Conservation (phyloP, 2,888 invertebrate species). For the Amiota minor region DNA sequence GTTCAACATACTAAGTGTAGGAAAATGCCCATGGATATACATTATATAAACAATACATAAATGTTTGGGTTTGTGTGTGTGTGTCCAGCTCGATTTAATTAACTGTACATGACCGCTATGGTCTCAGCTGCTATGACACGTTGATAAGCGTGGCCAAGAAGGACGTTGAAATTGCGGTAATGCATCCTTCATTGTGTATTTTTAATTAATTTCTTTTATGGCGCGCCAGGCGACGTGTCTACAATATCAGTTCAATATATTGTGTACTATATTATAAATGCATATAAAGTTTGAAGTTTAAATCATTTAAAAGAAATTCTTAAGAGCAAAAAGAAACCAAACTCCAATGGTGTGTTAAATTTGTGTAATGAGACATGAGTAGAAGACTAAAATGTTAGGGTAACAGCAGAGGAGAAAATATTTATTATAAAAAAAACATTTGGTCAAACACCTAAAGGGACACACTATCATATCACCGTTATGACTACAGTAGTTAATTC, state of each 20-base stretch:
- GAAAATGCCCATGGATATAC: neutral
- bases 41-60: neutral
- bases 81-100: conserved; percentile 59
- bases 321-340: neutral
- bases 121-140: conserved; percentile 31
- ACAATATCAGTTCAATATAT: no score
- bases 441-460: neutral
- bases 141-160: neutral
- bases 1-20: neutral
- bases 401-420: no score
- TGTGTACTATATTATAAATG: no score
- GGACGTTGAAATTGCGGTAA: conserved; percentile 1
- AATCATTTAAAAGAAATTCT: neutral
- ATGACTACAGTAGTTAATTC: conserved; percentile 53
- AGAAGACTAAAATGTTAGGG: no score
- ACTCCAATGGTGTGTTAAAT: neutral
- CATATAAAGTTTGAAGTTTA: neutral
- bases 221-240: neutral
- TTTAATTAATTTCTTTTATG: conserved; percentile 12
- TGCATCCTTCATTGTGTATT: neutral
- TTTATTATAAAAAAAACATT: no score
- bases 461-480: no score
- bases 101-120: conserved; percentile 55
- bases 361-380: no score
- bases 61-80: conserved; percentile 20